Base-by-base conservation (phyloP, 2,113 vertebrate species). In the Tringa solitaria region DNA sequence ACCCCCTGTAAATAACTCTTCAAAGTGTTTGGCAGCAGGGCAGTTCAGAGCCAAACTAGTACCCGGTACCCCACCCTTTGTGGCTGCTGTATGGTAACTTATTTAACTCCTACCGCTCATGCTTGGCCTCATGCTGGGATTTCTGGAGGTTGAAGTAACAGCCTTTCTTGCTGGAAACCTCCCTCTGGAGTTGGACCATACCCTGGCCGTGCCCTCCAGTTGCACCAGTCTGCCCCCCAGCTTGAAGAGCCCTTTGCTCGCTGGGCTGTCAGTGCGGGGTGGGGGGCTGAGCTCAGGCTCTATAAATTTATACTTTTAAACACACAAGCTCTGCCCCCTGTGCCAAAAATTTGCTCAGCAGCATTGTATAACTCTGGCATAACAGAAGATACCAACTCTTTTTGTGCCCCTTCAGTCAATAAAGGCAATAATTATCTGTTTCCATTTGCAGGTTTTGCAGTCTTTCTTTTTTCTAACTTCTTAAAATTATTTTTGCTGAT, bases 401-500 rank as follows among this genome's bases (percentile, higher is more conserved):
- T 60, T 60, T 19, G 12, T 85, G 32, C 17, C 50, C 4, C 26
- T 82, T 69, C 12, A 21, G 26, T 74, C 37, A 10, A 67, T 60
- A 84, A 70, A 35, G 61, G 39, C 48, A 57, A n/a, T 70, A 69
- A 68, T 46, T 12, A 6, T 21, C 67, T 84, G 35, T n/a, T 81
- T 84, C 60, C 51, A 73, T 12, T 41, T 60, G 15, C 67, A 85
- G n/a, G 22, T 41, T 96, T 96, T 77, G 78, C 41, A n/a, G 35
- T 70, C 79, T 50, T 93, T 67, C 60, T 61, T 75, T 69, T 89
- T 93, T 69, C 27, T 64, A 2, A 23, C 7, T 33, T 73, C 56
- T 56, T 26, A 48, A 43, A 35, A 51, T 37, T 79, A 35, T 68
- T 89, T 87, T 88, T 83, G 91, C 92, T 80, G 91, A 78, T 78